Base-by-base conservation (phyloP, 1,140 invertebrate genomes). In the Myzus persicae region DNA sequence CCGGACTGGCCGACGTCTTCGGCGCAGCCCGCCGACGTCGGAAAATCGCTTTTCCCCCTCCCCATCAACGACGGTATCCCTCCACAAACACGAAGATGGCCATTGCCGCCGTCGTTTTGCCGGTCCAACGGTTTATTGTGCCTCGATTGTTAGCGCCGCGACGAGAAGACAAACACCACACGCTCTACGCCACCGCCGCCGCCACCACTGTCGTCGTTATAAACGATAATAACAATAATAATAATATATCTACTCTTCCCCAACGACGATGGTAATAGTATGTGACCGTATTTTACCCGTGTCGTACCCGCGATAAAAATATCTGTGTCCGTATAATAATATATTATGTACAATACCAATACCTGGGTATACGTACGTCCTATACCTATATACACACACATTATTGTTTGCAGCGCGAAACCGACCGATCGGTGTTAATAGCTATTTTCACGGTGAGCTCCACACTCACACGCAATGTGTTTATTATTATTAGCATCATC, bases 401-500 rank as follows among this genome's bases (percentile, higher is more conserved):
- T 40, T 84, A 59, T 59, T 91, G 90, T 42, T 20, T 91, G 26
- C 31, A 31, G 20, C 88, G 59, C 44, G 40, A 67, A 76, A 91
- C 59, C 40, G 40, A 36, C 42, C 26, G 54, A 81, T 67, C 40
- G 51, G 54, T 91, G 90, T 67, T 92, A 92, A 76, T 42, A 42
- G 59, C 38, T 81, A 92, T 92, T 92, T 92, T 92, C 90, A 92
- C 90, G 90, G 59, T 81, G 20, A 5, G 24, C 89, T 59, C 36
- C 90, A 31, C 54, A 31, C 51, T 24, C 31, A 11, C 42, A n/a
- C 36, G 42, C 42, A 36, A 48, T 48, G 4, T 14, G 84, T 46
- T n/a, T 87, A 44, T 44, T 38, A 87, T 44, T 87, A 87, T 44
- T 51, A 22, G 6, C 20, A 51, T 24, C 26, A n/a, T 14, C n/a